Base-by-base conservation (phyloP, 2,888 invertebrate genomes). In the Metellina segmentata region DNA sequence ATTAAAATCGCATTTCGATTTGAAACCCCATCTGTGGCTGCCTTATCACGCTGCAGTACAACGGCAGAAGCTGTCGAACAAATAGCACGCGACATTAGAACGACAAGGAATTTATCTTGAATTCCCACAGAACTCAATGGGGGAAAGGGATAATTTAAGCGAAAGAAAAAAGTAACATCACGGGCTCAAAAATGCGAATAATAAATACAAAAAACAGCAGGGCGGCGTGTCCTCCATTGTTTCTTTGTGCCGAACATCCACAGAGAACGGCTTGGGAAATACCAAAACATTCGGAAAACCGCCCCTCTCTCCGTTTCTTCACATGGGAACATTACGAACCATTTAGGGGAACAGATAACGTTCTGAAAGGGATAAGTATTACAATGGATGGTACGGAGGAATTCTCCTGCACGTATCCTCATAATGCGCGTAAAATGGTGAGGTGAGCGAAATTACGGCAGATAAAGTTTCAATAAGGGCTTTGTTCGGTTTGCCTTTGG, bases 401-500 rank as follows among this genome's bases (percentile, higher is more conserved):
- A 11, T 13, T 9, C 20, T 61, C n/a, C 75, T 51, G 74, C 20
- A 0, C 13, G 48, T 34, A 11, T 69, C 61, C 72, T 61, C 49
- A 53, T 70, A 34, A 70, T 72, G 51, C 61, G 51, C 72, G 9
- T 51, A 77, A 82, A 86, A 81, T 69, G 81, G 77, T 72, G 90
- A 81, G 86, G 90, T 86, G 75, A 52, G 90, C 86, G 81, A 81
- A 91, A 91, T 91, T 91, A 91, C 86, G 77, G 82, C 86, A 91
- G 90, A 91, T 91, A 91, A 91, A 91, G 86, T 86, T 91, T 91
- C 90, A 91, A 91, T 91, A 91, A 81, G 74, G 52, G 75, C 82
- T 82, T 91, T 91, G 90, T 91, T 91, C 86, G 16, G 20, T 52
- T 61, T 82, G 86, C 86, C 90, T 86, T 81, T 91, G 90, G 90